Conservation (phyloP, 2,797 vertebrate species). For the Phoebastria nigripes region DNA sequence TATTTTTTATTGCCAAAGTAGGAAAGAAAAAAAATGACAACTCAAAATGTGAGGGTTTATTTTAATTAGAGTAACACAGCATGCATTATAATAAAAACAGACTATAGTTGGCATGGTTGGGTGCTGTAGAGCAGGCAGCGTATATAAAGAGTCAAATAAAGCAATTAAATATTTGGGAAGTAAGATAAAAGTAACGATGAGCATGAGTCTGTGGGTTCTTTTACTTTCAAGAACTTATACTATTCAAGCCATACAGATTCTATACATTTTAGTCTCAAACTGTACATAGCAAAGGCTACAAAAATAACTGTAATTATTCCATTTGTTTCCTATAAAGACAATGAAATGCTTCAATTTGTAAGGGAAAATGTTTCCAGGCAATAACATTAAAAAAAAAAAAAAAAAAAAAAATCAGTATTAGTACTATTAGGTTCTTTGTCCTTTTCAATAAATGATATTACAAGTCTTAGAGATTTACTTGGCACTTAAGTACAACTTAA, state of each 20-base stretch:
- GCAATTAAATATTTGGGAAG: not conserved
- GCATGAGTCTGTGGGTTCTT: not conserved
- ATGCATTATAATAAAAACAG: not conserved
- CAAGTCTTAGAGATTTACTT: not conserved
- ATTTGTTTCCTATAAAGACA: not conserved
- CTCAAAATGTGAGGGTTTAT: not conserved
- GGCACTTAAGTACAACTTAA: not conserved
- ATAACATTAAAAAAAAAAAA: not conserved
- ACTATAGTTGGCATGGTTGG: accelerated
- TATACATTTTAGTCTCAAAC: not conserved
- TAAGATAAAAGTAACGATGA: not conserved
- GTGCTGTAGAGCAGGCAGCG: not conserved
- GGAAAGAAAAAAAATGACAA: not conserved
- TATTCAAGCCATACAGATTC: not conserved
- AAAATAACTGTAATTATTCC: not conserved
- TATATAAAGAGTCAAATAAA: not conserved
- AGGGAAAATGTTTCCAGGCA: not conserved
- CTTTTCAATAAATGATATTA: not conserved
- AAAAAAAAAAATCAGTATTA: not conserved
- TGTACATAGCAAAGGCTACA: not conserved
- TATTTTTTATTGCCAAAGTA: not conserved
- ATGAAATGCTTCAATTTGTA: not conserved
- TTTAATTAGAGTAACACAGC: not conserved
- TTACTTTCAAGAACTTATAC: not conserved
- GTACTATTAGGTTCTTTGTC: not conserved